Percentiles rank a stretch among this genome's conserved stretches.
Evolutionary conservation across 2,113 vertebrate species (phyloP).

Genomic region (Onychostruthus taczanowskii): DNA sequence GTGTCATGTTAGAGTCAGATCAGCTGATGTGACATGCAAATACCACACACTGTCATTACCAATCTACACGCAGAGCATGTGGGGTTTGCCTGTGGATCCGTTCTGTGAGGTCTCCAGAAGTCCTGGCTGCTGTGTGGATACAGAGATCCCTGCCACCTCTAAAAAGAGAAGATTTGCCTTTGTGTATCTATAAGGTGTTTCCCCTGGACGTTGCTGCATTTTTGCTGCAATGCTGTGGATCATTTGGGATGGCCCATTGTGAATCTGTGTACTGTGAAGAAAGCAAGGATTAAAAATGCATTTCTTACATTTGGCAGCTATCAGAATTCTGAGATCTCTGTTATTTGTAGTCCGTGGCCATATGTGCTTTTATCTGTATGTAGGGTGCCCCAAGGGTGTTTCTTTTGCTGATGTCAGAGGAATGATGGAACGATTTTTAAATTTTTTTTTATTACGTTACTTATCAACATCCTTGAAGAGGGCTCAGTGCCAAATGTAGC

Average conservation of each 20-base stretch:
- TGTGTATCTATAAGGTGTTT: background rate
- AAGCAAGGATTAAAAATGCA: background rate
- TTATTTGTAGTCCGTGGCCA: background rate
- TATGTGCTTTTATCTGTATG: background rate
- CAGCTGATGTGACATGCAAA: background rate
- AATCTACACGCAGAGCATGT: rapidly evolving
- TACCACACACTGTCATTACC: background rate
- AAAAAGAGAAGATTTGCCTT: background rate
- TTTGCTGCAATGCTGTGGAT: background rate
- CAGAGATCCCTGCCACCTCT: background rate
- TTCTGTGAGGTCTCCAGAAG: background rate
- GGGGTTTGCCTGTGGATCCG: background rate
- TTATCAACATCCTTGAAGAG: background rate
- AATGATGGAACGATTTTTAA: background rate
- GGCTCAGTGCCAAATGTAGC: background rate
- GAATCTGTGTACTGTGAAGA: background rate
- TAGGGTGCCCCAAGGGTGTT: background rate
- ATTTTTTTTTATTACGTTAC: background rate
- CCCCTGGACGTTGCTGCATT: background rate
- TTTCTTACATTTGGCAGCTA: background rate
- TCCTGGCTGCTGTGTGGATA: background rate
- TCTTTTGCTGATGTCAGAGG: background rate
- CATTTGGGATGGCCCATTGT: background rate
- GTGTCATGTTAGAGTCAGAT: background rate
- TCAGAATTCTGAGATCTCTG: background rate